Base-by-base conservation (phyloP, 2,113 vertebrate genomes). In the Grus americana region DNA sequence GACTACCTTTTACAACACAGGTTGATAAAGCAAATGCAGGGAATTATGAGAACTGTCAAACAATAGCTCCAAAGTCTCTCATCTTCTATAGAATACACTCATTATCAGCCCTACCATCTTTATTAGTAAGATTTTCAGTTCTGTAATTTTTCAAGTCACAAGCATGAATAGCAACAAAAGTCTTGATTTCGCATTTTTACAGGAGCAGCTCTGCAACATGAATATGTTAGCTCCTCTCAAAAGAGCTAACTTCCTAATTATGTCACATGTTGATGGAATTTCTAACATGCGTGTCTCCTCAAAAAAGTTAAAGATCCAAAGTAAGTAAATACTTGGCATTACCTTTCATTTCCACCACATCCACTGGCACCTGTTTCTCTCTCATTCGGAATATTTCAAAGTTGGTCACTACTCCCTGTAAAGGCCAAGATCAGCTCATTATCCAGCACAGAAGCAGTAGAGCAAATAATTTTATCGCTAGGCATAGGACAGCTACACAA, bases 341-440 rank as follows among this genome's bases (percentile, higher is more conserved):
- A 99, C 99, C 99, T 98, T 99, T 99, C 99, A 99, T 99, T 92
- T 99, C 99, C 47, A 99, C 99, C 79, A 99, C 99, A 91, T 99
- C 99, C 3, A 99, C 99, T 62, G 99, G 99, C 76, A 99, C 99
- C 95, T 99, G 99, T 72, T 99, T 99, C 96, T 99, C 99, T 92
- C 99, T 98, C 99, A 99, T 99, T 94, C 99, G 98, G 98, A 99
- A 99, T 97, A 99, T 99, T 98, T 99, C 99, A 98, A 99, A 99
- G 98, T 99, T 99, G 97, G 99, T 99, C 94, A 99, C 99, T 66
- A 99, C 99, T 40, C 99, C 99, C 99, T 99, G 96, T 79, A 78
- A 76, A 49, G 50, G 92, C 30, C 81, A 93, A 88, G 36, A 87
- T 21, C 17, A 90, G 54, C 34, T 92, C n/a, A 8, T 87, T 90